A percentile compares a stretch with the other conserved stretches of the same genome.
Conservation (phyloP, 2,888 invertebrate genomes). For the Leucania comma region DNA sequence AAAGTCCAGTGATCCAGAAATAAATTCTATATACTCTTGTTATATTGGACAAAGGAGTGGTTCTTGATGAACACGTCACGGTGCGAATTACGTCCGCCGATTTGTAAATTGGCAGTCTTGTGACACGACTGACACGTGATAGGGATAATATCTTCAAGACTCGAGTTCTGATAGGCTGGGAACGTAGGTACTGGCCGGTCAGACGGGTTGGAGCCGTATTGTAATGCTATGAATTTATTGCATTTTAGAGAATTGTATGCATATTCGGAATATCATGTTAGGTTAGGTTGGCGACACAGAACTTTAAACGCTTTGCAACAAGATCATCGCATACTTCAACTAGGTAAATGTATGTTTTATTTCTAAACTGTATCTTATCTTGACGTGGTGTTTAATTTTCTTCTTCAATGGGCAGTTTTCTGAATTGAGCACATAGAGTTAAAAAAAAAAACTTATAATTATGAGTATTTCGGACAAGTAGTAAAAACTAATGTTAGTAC, state of each 20-base stretch:
- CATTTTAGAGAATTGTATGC: not conserved
- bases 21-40: conserved; percentile 23
- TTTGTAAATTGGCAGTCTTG: conserved; percentile 72
- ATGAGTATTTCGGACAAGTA: too few species aligned
- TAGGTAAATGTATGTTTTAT: not conserved
- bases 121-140: conserved; percentile 20
- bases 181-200: conserved; percentile 8
- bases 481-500: too few species aligned
- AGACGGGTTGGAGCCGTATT: conserved; percentile 8
- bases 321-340: too few species aligned
- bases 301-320: not conserved
- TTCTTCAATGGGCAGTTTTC: not conserved
- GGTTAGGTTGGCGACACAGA: too few species aligned
- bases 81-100: conserved; percentile 69
- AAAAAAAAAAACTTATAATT: too few species aligned
- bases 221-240: conserved; percentile 1
- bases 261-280: not conserved
- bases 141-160: conserved; percentile 2
- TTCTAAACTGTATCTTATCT: not conserved
- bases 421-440: too few species aligned
- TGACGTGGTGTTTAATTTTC: not conserved
- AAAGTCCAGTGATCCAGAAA: conserved; percentile 35
- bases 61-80: conserved; percentile 23
- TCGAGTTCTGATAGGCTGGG: conserved; percentile 22
- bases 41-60: conserved; percentile 42